These are phyloP conservation scores for Ferrisia virgata DNA, from an alignment of 2,888 invertebrate species.

Conservation along the genomic window DNA sequence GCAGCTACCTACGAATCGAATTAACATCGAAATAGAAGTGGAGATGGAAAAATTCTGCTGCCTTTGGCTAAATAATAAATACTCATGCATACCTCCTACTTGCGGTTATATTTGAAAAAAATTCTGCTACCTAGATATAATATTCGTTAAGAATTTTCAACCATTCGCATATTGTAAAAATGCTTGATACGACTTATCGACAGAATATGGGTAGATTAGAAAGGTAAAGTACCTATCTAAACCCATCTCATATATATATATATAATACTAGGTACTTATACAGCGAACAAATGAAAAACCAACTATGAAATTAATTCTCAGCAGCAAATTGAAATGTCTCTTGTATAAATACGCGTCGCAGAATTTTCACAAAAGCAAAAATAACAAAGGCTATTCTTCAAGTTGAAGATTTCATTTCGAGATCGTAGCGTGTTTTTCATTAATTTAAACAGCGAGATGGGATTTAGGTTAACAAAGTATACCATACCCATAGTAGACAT, in stretches of 20 bases:
- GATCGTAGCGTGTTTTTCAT: not conserved
- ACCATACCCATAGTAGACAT: not conserved
- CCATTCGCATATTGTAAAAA: not conserved
- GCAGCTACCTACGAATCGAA: not conserved
- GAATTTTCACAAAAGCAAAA: not conserved
- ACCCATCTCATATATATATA: no score
- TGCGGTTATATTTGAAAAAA: no score
- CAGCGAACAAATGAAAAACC: not conserved
- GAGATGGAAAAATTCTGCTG: not conserved
- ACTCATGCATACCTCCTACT: no score
- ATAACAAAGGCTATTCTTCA: not conserved
- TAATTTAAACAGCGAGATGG: not conserved
- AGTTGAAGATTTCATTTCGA: not conserved
- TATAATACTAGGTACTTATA: no score
- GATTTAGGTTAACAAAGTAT: not conserved
- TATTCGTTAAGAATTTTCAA: no score
- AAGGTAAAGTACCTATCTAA: no score
- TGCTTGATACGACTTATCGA: not conserved
- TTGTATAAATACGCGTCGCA: not conserved
- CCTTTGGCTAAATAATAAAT: no score
- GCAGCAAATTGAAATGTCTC: not conserved
- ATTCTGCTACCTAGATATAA: no score
- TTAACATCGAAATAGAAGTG: not conserved
- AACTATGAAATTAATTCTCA: not conserved
- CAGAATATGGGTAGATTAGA: not conserved